Conservation (phyloP, 2,113 vertebrate species). For the Poeciliopsis occidentalis region DNA sequence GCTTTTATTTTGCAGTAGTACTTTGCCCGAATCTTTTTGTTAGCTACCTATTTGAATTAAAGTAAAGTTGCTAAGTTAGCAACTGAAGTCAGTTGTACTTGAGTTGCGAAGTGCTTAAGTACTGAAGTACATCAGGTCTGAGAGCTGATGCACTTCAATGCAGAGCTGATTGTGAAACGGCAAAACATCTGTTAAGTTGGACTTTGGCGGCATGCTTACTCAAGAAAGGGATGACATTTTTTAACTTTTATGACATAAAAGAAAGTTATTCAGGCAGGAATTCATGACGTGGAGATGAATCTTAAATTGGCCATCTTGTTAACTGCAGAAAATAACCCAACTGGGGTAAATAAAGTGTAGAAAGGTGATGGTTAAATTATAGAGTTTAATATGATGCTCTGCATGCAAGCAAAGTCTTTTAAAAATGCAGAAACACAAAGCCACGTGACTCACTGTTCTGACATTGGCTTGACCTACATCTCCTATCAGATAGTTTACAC, state of each 20-base stretch:
- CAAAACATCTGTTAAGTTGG: neutral
- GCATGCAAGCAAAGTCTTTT: neutral
- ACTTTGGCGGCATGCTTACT: neutral
- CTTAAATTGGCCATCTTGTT: neutral
- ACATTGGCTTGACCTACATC: slow-evolving; percentile 60
- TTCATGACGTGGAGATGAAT: neutral
- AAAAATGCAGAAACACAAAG: slow-evolving; percentile 21
- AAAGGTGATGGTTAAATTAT: slow-evolving; percentile 4
- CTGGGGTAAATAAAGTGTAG: neutral
- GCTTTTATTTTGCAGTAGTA: neutral
- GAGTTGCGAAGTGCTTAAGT: too few species aligned
- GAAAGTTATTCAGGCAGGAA: neutral
- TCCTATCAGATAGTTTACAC: slow-evolving; percentile 41
- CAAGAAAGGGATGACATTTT: slow-evolving; percentile 1
- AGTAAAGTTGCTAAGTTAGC: too few species aligned
- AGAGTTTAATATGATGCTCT: neutral
- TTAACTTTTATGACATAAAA: slow-evolving; percentile 3
- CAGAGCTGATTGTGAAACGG: neutral
- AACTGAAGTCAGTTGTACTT: too few species aligned
- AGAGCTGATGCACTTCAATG: too few species aligned
- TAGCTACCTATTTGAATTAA: too few species aligned
- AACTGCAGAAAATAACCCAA: neutral
- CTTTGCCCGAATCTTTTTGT: too few species aligned
- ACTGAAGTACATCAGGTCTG: too few species aligned
- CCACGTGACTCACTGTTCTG: slow-evolving; percentile 26